phyloP scores from a whole-genome alignment of 2,113 vertebrate genomes.

The Furnarius figulus region DNA sequence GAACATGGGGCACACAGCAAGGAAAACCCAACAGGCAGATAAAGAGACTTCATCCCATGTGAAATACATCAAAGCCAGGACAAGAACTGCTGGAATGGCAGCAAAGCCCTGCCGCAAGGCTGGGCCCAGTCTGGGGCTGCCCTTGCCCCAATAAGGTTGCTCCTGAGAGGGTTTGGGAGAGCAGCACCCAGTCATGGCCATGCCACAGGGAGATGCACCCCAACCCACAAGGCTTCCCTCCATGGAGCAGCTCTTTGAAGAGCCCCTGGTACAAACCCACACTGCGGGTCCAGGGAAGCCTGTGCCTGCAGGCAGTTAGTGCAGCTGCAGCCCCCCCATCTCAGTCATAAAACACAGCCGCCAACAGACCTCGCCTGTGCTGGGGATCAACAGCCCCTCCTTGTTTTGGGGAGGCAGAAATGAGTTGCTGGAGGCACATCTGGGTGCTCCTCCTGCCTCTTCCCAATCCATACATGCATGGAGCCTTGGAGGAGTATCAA shows the following conservation, averaged over 20 bases:
- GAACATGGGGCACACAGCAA: background rate
- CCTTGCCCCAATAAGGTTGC: background rate
- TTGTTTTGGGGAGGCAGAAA: background rate
- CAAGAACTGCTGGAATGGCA: background rate
- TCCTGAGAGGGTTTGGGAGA: accelerated
- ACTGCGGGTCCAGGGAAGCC: background rate
- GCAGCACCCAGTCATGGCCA: background rate
- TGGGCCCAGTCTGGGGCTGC: background rate
- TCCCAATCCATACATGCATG: accelerated
- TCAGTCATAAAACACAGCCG: accelerated
- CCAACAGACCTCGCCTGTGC: background rate
- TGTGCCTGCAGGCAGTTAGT: background rate
- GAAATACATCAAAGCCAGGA: background rate
- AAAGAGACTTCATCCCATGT: background rate
- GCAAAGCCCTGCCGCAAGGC: background rate
- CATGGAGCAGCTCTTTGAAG: background rate
- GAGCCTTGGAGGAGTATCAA: background rate
- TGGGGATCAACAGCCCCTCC: background rate
- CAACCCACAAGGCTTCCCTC: background rate
- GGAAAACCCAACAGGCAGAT: background rate
- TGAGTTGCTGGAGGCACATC: background rate
- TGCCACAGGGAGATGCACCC: background rate
- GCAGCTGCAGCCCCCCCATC: background rate
- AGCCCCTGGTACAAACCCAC: background rate
- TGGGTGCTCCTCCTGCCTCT: background rate